Evolutionary conservation across 2,888 invertebrate species (phyloP), one percentile per base, ranked within the genome.

Genomic region (Aradus depressus): DNA sequence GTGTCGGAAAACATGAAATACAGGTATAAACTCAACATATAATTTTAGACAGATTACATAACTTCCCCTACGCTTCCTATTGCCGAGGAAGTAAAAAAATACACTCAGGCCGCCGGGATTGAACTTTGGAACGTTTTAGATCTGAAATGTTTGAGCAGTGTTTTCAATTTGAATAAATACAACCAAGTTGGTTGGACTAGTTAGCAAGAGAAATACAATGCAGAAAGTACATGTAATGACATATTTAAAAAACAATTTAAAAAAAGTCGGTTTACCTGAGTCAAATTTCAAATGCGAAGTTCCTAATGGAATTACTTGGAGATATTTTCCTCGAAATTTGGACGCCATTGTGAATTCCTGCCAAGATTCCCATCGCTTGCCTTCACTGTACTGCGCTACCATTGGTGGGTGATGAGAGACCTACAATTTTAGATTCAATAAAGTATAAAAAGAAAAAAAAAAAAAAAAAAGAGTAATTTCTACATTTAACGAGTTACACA

Each of bases 341-440:
- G 92, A 93, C 53, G 93, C 90, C 95, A 98, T 96, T 39, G 95
- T 92, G 72, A 98, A 97, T 72, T 98, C 98, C 71, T 98, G 97
- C 91, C 92, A 96, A 68, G 88, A 87, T 59, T 76, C 78, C 98
- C 98, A 99, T 34, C 79, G 80, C 52, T 74, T 72, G 12, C 95
- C 93, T 70, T 96, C 93, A 66, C 92, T 89, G 71, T 83, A 84
- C 68, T 93, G 87, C 28, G 98, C 97, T 59, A 93, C 85, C 78
- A 96, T 91, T 8, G 98, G 98, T 12, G 98, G 98, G 72, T 98
- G 98, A 74, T 98, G 98, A 12, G 95, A 96, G 19, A 98, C 87
- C 75, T 79, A 65, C 8, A 10, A 58, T 41, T 3, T 18, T n/a
- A 6, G 21, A 8, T 14, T 14, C 14, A 37, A n/a, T 10, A 12